Percentiles rank a stretch among this genome's conserved stretches.
These are phyloP conservation scores for Cetoscarus ocellatus DNA, from an alignment of 2,797 vertebrate genomes.

Conservation along the genomic window DNA sequence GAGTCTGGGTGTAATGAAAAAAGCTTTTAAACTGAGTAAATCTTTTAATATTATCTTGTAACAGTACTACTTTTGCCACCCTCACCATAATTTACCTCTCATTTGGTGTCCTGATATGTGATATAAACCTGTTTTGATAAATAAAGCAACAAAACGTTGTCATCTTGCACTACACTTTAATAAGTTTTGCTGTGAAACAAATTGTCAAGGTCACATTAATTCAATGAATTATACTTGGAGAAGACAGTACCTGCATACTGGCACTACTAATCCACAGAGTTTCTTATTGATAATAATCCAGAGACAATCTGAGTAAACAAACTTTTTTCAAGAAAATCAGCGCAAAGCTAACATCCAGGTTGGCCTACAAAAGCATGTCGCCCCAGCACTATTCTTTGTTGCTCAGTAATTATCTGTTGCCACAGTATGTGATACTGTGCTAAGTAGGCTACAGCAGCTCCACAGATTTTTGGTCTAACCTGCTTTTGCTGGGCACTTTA, in stretches of 20 bases:
- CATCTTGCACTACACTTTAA: too few species aligned
- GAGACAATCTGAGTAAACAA: too few species aligned
- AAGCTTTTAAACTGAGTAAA: slow-evolving; percentile 66
- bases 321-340: too few species aligned
- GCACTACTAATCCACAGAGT: neutral
- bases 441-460: too few species aligned
- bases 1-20: slow-evolving; percentile 57
- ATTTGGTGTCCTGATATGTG: slow-evolving; percentile 34
- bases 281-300: too few species aligned
- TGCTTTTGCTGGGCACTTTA: too few species aligned
- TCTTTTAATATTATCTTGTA: slow-evolving; percentile 56
- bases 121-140: slow-evolving; percentile 37
- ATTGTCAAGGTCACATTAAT: slow-evolving; percentile 17
- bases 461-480: too few species aligned
- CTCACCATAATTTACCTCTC: slow-evolving; percentile 28
- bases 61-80: slow-evolving; percentile 26
- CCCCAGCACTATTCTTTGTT: too few species aligned
- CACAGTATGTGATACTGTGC: too few species aligned
- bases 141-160: slow-evolving; percentile 35
- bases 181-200: slow-evolving; percentile 17
- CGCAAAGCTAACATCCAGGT: too few species aligned
- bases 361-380: too few species aligned
- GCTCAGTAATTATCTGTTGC: too few species aligned
- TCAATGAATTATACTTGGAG: slow-evolving; percentile 10
- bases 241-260: slow-evolving; percentile 1